Conservation (phyloP, 2,797 vertebrate genomes). For the Pangasius djambal region DNA sequence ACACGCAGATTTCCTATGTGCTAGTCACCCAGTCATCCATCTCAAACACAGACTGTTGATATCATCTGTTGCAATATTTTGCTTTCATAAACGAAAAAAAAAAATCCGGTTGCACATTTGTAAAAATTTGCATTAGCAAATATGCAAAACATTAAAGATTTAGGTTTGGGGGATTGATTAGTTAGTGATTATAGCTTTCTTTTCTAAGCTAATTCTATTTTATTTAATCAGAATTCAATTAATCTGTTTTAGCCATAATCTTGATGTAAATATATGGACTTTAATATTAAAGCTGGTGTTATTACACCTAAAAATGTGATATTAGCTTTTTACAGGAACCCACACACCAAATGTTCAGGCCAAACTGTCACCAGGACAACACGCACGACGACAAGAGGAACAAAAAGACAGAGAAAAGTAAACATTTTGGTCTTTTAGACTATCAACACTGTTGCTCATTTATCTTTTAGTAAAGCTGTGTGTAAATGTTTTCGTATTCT, state of each 20-base stretch:
- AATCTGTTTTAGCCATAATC: background rate
- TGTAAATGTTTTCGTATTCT: background rate
- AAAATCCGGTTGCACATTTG: background rate
- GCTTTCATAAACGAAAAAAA: background rate
- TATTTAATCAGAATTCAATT: background rate
- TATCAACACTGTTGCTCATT: background rate
- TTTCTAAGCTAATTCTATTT: background rate
- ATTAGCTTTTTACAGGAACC: background rate
- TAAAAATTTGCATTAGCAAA: background rate
- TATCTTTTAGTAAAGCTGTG: background rate
- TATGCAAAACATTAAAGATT: background rate
- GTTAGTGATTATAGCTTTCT: background rate
- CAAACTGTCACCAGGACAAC: background rate
- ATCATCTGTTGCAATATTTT: conserved; percentile 14
- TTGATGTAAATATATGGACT: background rate
- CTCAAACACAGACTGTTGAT: conserved; percentile 10
- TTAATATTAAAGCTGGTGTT: background rate
- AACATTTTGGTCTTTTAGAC: background rate
- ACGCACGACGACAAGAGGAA: background rate
- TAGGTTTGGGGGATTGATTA: background rate
- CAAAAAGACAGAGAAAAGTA: background rate
- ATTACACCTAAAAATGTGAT: background rate
- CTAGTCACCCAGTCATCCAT: background rate
- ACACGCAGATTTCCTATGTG: background rate
- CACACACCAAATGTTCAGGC: background rate